Conservation (phyloP, 2,797 vertebrate genomes). For the Emys orbicularis region DNA sequence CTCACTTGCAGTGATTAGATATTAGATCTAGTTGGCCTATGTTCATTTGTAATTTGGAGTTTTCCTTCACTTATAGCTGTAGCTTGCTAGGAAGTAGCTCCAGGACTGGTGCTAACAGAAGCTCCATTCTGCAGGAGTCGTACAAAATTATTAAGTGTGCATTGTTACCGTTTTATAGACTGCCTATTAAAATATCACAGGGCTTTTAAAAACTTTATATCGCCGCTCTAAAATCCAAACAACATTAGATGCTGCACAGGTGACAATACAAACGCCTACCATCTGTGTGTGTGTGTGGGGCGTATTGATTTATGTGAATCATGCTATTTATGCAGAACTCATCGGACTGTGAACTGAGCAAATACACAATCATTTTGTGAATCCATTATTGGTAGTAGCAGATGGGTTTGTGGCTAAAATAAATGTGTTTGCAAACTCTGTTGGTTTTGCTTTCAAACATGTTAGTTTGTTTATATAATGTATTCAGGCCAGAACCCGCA, state of each 20-base stretch:
- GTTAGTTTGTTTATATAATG: slow-evolving; percentile 2
- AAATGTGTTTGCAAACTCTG: slow-evolving; percentile 52
- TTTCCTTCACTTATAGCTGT: not conserved
- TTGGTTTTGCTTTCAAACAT: slow-evolving; percentile 35
- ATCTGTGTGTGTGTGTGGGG: not conserved
- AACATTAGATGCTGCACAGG: not conserved
- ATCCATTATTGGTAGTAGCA: slow-evolving; percentile 27
- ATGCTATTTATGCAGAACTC: not conserved
- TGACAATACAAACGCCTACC: not conserved
- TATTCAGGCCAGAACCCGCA: not conserved
- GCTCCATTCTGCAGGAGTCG: not conserved
- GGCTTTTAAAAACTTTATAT: not conserved
- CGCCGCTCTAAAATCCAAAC: not conserved
- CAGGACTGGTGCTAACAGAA: fast-evolving
- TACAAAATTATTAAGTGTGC: not conserved
- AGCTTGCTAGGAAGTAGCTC: not conserved
- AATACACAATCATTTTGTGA: not conserved
- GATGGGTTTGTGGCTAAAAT: slow-evolving; percentile 52
- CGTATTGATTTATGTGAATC: not conserved
- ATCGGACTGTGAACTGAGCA: slow-evolving; percentile 32
- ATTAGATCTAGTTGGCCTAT: not conserved
- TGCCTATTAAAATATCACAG: not conserved
- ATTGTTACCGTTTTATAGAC: not conserved
- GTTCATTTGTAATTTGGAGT: not conserved
- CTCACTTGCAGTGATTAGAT: not conserved